phyloP scores from a whole-genome alignment of 2,888 invertebrate genomes.

The Pseudococcus jackbeardsleyi region DNA sequence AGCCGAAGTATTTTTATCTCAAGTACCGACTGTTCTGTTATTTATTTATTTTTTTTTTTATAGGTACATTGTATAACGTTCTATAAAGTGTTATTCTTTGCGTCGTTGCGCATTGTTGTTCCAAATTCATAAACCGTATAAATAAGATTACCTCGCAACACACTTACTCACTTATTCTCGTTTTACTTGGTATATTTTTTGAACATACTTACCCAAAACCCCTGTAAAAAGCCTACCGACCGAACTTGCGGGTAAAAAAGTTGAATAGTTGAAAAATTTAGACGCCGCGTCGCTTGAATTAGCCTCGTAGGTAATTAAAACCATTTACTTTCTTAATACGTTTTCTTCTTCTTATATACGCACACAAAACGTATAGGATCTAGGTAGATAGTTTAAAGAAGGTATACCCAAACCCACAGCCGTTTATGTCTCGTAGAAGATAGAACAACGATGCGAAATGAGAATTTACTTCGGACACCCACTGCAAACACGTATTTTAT shows the following conservation, averaged over 20 bases:
- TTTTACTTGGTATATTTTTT: neutral
- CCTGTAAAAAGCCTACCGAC: neutral
- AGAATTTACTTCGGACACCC: neutral
- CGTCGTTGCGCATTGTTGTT: no score
- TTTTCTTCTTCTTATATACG: neutral
- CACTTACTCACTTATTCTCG: neutral
- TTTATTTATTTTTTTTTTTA: no score
- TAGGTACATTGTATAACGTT: no score
- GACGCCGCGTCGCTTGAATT: neutral
- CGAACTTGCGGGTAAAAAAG: neutral
- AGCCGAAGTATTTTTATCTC: no score
- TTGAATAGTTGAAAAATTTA: neutral
- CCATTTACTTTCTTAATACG: conserved; percentile 1
- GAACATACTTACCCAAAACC: neutral
- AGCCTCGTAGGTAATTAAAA: neutral
- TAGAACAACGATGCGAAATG: neutral
- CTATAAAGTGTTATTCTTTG: no score
- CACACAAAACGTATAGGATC: neutral
- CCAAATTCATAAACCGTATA: neutral
- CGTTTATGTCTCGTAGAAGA: neutral
- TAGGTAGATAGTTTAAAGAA: neutral
- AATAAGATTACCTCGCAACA: neutral
- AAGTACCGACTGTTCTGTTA: no score
- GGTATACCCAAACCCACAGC: neutral
- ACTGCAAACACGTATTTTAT: neutral